Percentiles rank a stretch among this genome's conserved stretches.
Evolutionary conservation across 2,113 vertebrate species (phyloP).

Genomic region (Labeo rohita): DNA sequence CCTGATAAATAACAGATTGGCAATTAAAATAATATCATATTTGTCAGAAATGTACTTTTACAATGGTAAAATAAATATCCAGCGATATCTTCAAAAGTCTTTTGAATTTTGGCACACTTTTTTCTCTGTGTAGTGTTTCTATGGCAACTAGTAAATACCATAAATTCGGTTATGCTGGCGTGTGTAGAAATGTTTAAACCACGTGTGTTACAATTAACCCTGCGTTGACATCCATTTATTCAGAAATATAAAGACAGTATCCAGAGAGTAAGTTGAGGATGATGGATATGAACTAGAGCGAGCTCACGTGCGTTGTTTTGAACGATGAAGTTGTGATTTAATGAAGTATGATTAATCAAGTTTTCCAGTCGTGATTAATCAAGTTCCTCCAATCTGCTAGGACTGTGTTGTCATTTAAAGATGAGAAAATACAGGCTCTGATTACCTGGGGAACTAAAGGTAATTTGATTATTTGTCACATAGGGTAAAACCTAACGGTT

Average conservation of each 20-base stretch:
- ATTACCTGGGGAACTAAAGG: conserved; percentile 16
- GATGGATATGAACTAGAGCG: not conserved
- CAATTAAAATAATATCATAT: no score
- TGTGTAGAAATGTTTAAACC: no score
- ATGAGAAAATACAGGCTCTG: not conserved
- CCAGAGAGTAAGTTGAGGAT: not conserved
- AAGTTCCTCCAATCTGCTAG: conserved; percentile 15
- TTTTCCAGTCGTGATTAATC: conserved; percentile 2
- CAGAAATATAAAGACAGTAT: not conserved
- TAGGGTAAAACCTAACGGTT: not conserved
- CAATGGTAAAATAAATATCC: no score
- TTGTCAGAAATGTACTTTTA: no score
- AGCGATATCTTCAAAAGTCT: no score
- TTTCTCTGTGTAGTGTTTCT: no score
- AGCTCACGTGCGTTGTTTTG: not conserved
- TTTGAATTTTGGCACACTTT: no score
- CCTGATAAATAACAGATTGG: no score
- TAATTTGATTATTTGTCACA: conserved; percentile 15
- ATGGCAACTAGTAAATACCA: no score
- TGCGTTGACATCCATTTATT: not conserved
- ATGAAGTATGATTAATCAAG: conserved; percentile 14
- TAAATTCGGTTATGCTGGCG: no score
- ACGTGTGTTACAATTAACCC: no score
- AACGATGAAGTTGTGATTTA: conserved; percentile 10
- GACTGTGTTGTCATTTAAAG: not conserved